Base-by-base conservation (phyloP, 1,140 invertebrate species). In the Cryptotermes secundus region DNA sequence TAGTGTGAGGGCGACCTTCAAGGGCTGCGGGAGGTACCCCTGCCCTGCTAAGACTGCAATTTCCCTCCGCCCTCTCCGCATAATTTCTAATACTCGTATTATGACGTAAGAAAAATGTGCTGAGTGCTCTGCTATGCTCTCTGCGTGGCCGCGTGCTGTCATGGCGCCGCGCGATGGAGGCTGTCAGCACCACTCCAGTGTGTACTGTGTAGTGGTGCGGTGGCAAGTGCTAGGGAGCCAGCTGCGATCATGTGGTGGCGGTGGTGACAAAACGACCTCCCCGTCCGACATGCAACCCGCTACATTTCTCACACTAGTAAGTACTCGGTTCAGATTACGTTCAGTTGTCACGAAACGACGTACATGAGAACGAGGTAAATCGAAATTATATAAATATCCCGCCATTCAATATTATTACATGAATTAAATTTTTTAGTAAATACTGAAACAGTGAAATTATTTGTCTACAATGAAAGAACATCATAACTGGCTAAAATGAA, bases 41-140 rank as follows among this genome's bases (percentile, higher is more conserved):
- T 26, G 31, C 19, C 31, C 59, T n/a, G 10, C 26, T n/a, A 72
- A 72, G 59, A 6, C 31, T n/a, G 59, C 59, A 31, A 72, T n/a
- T n/a, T 72, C 59, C 45, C 45, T 72, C 59, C 59, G 59, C 59
- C 59, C 59, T 72, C 59, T 72, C n/a, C 14, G 26, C 14, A 14
- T 31, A n/a, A 72, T 26, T 26, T 72, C 26, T 72, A 72, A 72
- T 72, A 72, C 2, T n/a, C 59, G 59, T 72, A 72, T 31, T 72
- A 72, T 72, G 59, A 72, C 59, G 59, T 72, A 72, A 72, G 26
- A 72, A n/a, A 72, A n/a, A 49, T 49, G 45, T 22, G 45, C 7
- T n/a, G 59, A 26, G 59, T 72, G 59, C 59, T 72, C 59, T n/a
- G 59, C 59, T 72, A 72, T 72, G 59, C 59, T 72, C 59, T 72